phyloP scores from a whole-genome alignment of 2,888 invertebrate genomes.

The Catocala sponsa region DNA sequence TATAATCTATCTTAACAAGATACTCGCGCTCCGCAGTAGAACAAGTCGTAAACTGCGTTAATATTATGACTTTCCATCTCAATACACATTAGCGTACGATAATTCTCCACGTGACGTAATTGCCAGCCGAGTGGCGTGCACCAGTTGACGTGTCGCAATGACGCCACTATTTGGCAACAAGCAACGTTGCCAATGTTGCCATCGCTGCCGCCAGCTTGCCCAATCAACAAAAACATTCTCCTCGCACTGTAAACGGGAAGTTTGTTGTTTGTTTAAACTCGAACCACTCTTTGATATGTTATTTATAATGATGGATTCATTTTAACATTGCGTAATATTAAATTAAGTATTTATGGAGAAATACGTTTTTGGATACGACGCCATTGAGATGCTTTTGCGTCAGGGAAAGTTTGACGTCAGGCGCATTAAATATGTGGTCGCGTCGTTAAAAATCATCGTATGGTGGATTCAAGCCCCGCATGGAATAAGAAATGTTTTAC shows the following conservation, averaged over 20 bases:
- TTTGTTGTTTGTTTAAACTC: slow-evolving; percentile 28
- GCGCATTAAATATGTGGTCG: too few species aligned
- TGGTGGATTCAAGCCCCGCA: too few species aligned
- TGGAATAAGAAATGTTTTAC: too few species aligned
- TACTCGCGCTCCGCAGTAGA: not conserved
- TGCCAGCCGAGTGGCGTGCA: slow-evolving; percentile 23
- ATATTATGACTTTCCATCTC: slow-evolving; percentile 11
- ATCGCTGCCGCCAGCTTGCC: slow-evolving; percentile 32
- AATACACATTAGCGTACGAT: not conserved
- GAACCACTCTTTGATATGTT: slow-evolving; percentile 23
- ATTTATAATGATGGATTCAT: slow-evolving; percentile 12
- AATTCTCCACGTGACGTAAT: slow-evolving; percentile 10
- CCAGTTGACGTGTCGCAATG: slow-evolving; percentile 37
- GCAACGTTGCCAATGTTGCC: slow-evolving; percentile 4
- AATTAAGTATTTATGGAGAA: slow-evolving; percentile 2
- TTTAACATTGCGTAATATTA: slow-evolving; percentile 20
- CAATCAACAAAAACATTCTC: slow-evolving; percentile 35
- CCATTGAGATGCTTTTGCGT: not conserved
- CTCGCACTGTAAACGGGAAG: slow-evolving; percentile 14
- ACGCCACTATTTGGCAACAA: slow-evolving; percentile 42
- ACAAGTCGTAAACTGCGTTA: not conserved
- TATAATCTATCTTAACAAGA: too few species aligned
- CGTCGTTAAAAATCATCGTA: too few species aligned
- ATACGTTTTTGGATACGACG: not conserved
- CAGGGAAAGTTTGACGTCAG: too few species aligned